Evolutionary conservation across 2,113 vertebrate genomes (phyloP).

Genomic region (Chaetodon auriga): DNA sequence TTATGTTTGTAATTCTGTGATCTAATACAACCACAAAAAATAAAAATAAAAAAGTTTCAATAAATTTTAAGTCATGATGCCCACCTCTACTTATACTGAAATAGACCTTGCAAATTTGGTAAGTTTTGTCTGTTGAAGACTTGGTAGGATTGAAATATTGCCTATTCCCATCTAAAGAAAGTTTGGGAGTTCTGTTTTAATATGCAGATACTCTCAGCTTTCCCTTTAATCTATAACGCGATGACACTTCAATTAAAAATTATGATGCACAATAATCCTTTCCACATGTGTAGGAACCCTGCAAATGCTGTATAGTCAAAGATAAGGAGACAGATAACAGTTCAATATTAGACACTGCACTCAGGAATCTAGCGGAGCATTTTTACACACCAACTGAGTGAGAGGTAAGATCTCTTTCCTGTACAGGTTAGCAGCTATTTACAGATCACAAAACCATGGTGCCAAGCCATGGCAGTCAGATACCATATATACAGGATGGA

Average conservation of each 20-base stretch:
- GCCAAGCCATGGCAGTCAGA: slow-evolving; percentile 45
- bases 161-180: not conserved
- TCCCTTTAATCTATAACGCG: not conserved
- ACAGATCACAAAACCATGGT: slow-evolving; percentile 53
- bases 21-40: no score
- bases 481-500: slow-evolving; percentile 31
- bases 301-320: slow-evolving; percentile 12
- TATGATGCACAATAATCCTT: not conserved
- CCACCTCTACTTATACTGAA: no score
- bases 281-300: slow-evolving; percentile 20
- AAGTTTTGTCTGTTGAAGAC: not conserved
- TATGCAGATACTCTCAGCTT: not conserved
- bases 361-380: slow-evolving; percentile 14
- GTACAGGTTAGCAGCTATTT: slow-evolving; percentile 58
- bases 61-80: no score
- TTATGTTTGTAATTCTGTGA: no score
- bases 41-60: no score
- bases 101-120: not conserved
- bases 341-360: slow-evolving; percentile 35
- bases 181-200: not conserved
- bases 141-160: not conserved
- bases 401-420: slow-evolving; percentile 33
- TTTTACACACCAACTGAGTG: slow-evolving; percentile 30
- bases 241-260: not conserved
- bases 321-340: not conserved